Evolutionary conservation across 2,797 vertebrate genomes (phyloP).

Genomic region (Rhynchotus rufescens): DNA sequence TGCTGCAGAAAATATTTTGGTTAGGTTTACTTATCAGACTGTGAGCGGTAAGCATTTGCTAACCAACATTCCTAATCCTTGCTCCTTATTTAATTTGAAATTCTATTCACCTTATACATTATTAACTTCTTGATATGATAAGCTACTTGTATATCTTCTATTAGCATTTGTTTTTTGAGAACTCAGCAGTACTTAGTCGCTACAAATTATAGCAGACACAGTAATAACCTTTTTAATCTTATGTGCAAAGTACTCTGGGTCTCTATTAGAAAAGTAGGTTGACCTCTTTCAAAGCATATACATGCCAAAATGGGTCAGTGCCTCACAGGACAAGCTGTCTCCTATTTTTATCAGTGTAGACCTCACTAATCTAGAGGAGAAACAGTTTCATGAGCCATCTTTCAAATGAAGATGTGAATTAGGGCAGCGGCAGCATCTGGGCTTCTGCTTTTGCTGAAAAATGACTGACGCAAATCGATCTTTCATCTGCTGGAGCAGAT

Average conservation of each 20-base stretch:
- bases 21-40: background rate
- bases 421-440: background rate
- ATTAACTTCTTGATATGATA: background rate
- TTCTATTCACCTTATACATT: background rate
- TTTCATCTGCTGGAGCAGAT: background rate
- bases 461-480: background rate
- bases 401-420: constrained; percentile 8
- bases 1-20: background rate
- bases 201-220: background rate
- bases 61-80: background rate
- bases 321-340: background rate
- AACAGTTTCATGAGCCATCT: background rate
- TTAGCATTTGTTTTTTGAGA: constrained; percentile 30
- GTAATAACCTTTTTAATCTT: background rate
- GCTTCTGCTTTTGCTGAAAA: background rate
- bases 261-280: background rate
- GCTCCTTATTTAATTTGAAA: background rate
- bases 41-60: background rate
- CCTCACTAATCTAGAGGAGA: constrained; percentile 2
- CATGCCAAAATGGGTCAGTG: background rate
- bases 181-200: background rate
- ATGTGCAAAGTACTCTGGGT: background rate
- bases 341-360: background rate
- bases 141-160: background rate
- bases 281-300: background rate